These are phyloP conservation scores for Minunthozetes semirufus DNA, from an alignment of 2,888 invertebrate species.

Conservation along the genomic window DNA sequence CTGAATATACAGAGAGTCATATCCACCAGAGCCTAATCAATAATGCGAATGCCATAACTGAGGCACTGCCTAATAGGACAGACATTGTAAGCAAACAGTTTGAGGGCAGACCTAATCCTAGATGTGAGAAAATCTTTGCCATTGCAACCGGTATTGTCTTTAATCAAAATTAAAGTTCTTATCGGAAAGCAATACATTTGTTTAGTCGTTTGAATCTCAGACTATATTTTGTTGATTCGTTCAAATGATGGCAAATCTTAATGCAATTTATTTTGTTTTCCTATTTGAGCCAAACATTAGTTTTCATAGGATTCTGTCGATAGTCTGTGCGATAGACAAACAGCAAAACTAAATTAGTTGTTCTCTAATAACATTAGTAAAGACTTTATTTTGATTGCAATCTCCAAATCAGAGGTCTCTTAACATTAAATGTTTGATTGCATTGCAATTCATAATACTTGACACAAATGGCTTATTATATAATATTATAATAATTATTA, in stretches of 20 bases:
- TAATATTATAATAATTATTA: neutral
- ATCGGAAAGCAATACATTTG: neutral
- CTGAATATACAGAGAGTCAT: no score
- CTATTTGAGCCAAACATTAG: conserved; percentile 21
- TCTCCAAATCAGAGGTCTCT: conserved; percentile 1
- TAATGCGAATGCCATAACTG: no score
- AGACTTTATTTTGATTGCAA: neutral
- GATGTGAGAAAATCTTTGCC: no score
- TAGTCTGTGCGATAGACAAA: neutral
- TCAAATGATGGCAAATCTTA: conserved; percentile 21
- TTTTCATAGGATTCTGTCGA: conserved; percentile 2
- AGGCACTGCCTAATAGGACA: neutral
- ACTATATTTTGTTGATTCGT: conserved; percentile 22
- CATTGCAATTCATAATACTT: neutral
- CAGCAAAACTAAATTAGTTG: neutral
- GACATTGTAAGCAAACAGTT: neutral
- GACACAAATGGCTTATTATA: conserved; percentile 9
- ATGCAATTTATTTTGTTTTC: conserved; percentile 24
- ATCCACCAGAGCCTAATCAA: no score
- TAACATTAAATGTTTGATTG: neutral
- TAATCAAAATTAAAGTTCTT: conserved; percentile 20
- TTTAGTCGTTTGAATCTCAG: conserved; percentile 9
- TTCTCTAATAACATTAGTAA: neutral
- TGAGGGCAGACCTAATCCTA: no score
- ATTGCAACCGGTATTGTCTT: neutral